Evolutionary conservation across 2,888 invertebrate species (phyloP).

Genomic region (Pyrgus malvae): DNA sequence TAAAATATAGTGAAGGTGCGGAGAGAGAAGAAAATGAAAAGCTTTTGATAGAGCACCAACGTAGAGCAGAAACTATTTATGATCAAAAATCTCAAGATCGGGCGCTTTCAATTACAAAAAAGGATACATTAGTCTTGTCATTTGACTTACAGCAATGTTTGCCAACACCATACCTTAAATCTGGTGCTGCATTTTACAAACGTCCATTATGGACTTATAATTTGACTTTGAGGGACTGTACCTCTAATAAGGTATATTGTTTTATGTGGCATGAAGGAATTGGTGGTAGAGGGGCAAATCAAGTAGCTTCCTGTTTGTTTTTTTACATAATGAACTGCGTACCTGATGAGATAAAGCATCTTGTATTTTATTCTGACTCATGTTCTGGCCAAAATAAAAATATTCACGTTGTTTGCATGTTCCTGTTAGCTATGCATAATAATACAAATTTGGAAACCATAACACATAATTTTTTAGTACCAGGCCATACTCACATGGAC

Average conservation of each 20-base stretch:
- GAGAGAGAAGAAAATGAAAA: too few species aligned
- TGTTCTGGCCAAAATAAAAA: slow-evolving; percentile 2
- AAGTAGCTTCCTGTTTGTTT: slow-evolving; percentile 1
- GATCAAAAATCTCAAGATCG: slow-evolving; percentile 23
- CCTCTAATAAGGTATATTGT: slow-evolving; percentile 7
- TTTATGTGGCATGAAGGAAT: slow-evolving; percentile 18
- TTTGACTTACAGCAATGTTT: slow-evolving; percentile 21
- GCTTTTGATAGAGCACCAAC: background rate
- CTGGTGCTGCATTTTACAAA: slow-evolving; percentile 25
- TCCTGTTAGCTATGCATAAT: background rate
- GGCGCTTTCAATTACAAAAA: background rate
- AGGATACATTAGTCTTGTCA: slow-evolving; percentile 10
- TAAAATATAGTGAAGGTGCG: slow-evolving; percentile 7
- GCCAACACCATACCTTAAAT: slow-evolving; percentile 10
- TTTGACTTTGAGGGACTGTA: slow-evolving; percentile 25
- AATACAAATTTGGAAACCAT: background rate
- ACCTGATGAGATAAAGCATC: background rate
- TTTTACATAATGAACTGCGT: slow-evolving; percentile 34
- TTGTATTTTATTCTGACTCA: background rate
- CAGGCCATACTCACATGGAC: slow-evolving; percentile 29
- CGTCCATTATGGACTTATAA: slow-evolving; percentile 27
- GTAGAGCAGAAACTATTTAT: slow-evolving; percentile 20
- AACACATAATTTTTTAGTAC: background rate
- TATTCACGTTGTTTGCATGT: background rate
- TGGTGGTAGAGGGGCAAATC: slow-evolving; percentile 9